Evolutionary conservation across 23 tunicate species (phyloP).

Genomic region (Phallusia fumigata): DNA sequence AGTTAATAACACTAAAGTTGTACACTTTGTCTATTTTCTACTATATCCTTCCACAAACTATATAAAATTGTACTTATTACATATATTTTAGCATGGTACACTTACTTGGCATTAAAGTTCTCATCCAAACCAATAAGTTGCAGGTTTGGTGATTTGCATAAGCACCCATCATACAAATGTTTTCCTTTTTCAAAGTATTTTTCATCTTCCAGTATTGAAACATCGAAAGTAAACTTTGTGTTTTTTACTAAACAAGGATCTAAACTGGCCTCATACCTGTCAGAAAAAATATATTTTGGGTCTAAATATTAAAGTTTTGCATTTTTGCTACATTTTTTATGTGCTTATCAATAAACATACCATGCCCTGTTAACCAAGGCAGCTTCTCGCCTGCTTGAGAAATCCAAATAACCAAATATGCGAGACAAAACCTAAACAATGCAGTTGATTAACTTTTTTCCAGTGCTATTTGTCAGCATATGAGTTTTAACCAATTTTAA

Average conservation of each 20-base stretch:
- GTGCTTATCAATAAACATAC: constrained; percentile 9
- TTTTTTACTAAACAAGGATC: constrained; percentile 28
- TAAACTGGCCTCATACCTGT: constrained; percentile 55
- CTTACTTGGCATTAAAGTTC: constrained; percentile 53
- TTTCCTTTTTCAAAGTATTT: constrained; percentile 11
- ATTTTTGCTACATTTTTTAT: not conserved
- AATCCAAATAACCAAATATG: constrained; percentile 39
- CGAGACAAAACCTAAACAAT: constrained; percentile 31
- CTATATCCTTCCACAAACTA: too few relatives aligned
- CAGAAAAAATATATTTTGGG: not conserved
- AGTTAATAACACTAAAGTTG: too few relatives aligned
- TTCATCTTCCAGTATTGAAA: constrained; percentile 33
- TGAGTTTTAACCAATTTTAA: too few relatives aligned
- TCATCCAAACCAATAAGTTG: constrained; percentile 43
- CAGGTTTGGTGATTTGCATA: constrained; percentile 52
- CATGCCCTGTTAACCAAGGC: constrained; percentile 37
- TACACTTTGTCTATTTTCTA: too few relatives aligned
- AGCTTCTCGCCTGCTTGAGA: constrained; percentile 51
- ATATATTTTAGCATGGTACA: not conserved
- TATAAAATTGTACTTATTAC: not conserved
- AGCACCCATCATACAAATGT: constrained; percentile 24
- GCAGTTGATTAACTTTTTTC: too few relatives aligned
- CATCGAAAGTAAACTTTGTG: constrained; percentile 43
- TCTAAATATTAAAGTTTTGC: not conserved
- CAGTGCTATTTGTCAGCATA: too few relatives aligned